Evolutionary conservation across 2,888 invertebrate genomes (phyloP).

Genomic region (Fragum whitleyi): DNA sequence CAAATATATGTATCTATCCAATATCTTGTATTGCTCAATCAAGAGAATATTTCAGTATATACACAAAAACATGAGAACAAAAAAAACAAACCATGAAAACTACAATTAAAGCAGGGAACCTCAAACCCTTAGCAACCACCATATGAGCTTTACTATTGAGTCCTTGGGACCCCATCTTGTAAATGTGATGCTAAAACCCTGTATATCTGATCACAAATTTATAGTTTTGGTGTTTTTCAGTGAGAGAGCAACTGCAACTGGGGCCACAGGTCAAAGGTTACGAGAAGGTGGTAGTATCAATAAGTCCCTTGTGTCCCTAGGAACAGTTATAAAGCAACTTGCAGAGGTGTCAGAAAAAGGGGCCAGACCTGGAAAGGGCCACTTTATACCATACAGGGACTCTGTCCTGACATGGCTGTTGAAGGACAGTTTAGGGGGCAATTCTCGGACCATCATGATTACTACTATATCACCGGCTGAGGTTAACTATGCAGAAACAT

Average conservation of each 20-base stretch:
- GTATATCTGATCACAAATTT: no score
- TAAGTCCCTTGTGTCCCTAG: conserved; percentile 92
- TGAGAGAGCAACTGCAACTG: conserved; percentile 87
- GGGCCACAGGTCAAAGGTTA: conserved; percentile 95
- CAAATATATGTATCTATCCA: no score
- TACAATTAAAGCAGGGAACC: no score
- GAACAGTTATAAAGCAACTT: conserved; percentile 92
- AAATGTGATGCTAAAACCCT: no score
- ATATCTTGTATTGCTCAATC: no score
- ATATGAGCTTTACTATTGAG: no score
- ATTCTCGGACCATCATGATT: conserved; percentile 91
- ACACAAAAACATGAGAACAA: no score
- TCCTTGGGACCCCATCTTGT: no score
- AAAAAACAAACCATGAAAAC: no score
- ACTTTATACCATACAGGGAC: conserved; percentile 92
- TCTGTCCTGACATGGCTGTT: conserved; percentile 93
- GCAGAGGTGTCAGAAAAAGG: conserved; percentile 80
- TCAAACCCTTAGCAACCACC: no score
- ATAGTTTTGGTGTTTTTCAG: conserved; percentile 79
- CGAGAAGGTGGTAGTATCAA: conserved; percentile 90
- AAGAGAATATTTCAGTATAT: no score
- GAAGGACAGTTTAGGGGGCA: conserved; percentile 92
- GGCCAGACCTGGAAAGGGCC: conserved; percentile 64
- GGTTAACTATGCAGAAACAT: conserved; percentile 91
- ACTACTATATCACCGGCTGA: conserved; percentile 93